These are phyloP conservation scores for Ibidorhyncha struthersii DNA, from an alignment of 2,113 vertebrate genomes.

Conservation along the genomic window DNA sequence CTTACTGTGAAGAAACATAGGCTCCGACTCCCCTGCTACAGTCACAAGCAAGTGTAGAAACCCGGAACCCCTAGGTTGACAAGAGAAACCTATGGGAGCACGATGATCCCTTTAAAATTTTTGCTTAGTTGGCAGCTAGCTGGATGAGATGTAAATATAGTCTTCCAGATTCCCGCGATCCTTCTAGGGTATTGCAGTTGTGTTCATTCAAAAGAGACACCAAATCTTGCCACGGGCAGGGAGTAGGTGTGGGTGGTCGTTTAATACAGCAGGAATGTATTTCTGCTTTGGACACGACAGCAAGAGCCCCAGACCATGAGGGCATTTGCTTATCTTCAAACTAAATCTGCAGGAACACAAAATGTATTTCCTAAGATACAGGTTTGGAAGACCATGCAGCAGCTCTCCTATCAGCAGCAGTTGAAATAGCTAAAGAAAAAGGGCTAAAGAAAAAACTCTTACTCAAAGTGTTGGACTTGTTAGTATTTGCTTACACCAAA, in stretches of 20 bases:
- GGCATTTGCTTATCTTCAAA: not conserved
- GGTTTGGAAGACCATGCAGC: not conserved
- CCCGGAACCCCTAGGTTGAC: not conserved
- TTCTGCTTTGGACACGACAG: not conserved
- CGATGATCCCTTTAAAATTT: not conserved
- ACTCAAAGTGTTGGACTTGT: not conserved
- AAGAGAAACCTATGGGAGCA: not conserved
- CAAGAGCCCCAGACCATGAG: not conserved
- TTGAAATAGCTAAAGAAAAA: not conserved
- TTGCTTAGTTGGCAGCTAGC: not conserved
- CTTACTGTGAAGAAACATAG: not conserved
- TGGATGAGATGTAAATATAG: not conserved
- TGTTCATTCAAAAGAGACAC: not conserved
- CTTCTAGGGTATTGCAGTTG: not conserved
- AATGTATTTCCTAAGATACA: not conserved
- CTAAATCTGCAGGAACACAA: not conserved
- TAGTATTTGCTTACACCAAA: not conserved
- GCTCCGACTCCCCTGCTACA: not conserved
- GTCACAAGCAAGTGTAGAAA: not conserved
- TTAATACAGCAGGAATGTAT: not conserved
- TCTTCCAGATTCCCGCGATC: not conserved
- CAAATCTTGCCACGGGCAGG: not conserved
- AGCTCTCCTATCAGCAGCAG: not conserved
- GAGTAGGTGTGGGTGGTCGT: not conserved
- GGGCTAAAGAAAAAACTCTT: too few relatives aligned